Base-by-base conservation (phyloP, 2,113 vertebrate species). In the Daboia siamensis region DNA sequence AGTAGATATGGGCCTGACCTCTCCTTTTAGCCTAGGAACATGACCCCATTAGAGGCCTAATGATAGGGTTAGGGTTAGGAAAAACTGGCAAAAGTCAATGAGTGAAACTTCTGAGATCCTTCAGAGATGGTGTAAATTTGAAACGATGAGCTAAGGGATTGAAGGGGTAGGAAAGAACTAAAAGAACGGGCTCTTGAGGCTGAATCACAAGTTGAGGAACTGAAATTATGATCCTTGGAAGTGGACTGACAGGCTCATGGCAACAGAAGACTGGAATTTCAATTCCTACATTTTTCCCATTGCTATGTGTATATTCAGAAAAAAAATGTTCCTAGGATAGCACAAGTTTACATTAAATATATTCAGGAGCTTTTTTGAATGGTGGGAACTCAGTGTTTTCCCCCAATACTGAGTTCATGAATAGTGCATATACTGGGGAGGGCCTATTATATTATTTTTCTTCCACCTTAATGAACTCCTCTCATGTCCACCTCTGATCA, bases 401-500 rank as follows among this genome's bases (percentile, higher is more conserved):
- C 9, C 9, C 93, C 96, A 93, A 94, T 94, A 93, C 95, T 95
- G 93, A 95, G 97, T 97, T 97, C 96, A 95, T 94, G 96, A 96
- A 96, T 92, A 96, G 96, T 97, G 97, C 97, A 96, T 94, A 94
- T 95, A 95, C 94, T 94, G 93, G 92, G 97, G 95, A 97, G 97
- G 96, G 95, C 96, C 96, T 95, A 96, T 96, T 96, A 96, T 96
- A 96, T 97, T 96, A 97, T 97, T 97, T 96, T 96, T 96, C 97
- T 97, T 97, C 97, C 96, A 96, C 97, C 96, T 97, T 97, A 97
- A 97, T 97, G 97, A 97, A 97, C 97, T 97, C 94, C 97, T 97
- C 97, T 97, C 96, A 97, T 97, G 97, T 97, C 97, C 97, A 97
- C 97, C 97, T 97, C 97, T 97, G 97, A 97, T 97, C 97, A 97